Base-by-base conservation (phyloP, 2,797 vertebrate genomes). In the Parotocinclus haroldoi region DNA sequence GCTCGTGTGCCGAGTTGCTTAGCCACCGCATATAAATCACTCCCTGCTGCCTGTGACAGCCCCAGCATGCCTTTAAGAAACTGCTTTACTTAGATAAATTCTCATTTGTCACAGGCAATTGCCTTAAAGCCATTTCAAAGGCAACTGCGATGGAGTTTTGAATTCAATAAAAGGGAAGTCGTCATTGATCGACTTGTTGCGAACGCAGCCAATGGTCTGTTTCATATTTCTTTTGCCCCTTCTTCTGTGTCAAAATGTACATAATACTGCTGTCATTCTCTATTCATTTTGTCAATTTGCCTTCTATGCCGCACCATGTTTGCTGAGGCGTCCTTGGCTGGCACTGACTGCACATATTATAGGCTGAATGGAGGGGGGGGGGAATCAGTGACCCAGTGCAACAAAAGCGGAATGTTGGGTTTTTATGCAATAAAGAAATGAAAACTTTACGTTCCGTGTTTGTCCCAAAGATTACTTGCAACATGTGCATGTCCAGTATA, bases 161-260 rank as follows among this genome's bases (percentile, higher is more conserved):
- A 87, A 90, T 90, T 86, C 79, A 89, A 90, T 89, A 79, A 84
- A 81, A 81, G 79, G 74, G 79, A 83, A 85, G 83, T 83, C 72
- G 75, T 81, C 85, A 89, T 89, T 90, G 88, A 90, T 90, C 87
- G 88, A 85, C 86, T 86, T 82, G 86, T 86, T 86, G 86, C 84
- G 82, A 84, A 85, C 80, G 79, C 75, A 66, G 71, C 65, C 73
- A 73, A 71, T 79, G 70, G 74, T 61, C 67, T 75, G 62, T 74
- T 74, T 71, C 52, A 42, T 69, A 66, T 74, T 66, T 58, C 36
- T 66, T 60, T 58, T 16, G 14, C 11, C 10, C 58, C 63, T 69
- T 66, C 55, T 66, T 68, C 62, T 52, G 64, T 71, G 65, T 77
- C 70, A 63, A 68, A 64, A 66, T 68, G 63, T 69, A 76, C 68